Percentiles rank a stretch among this genome's conserved stretches.
Conservation (phyloP, 2,797 vertebrate genomes). For the Paratrypauchen microcephalus region DNA sequence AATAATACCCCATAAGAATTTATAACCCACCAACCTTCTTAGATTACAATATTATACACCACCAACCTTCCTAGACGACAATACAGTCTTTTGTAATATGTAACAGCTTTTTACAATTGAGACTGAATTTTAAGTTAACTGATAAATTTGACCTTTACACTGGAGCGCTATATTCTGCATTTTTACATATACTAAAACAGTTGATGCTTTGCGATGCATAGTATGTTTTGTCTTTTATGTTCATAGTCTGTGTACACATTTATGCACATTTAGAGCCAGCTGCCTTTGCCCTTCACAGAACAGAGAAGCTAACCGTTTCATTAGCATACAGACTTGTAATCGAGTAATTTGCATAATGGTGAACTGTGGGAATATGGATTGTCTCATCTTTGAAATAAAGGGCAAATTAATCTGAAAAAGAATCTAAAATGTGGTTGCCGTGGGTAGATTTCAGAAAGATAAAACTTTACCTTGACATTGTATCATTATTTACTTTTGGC, state of each 20-base stretch:
- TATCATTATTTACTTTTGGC: not conserved
- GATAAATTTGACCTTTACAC: slow-evolving; percentile 12
- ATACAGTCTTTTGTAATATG: not conserved
- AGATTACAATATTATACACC: not conserved
- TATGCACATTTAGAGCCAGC: slow-evolving; percentile 8
- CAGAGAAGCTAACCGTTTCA: slow-evolving; percentile 28
- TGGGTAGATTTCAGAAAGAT: not conserved
- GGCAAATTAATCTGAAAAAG: slow-evolving; percentile 8
- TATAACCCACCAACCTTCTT: not conserved
- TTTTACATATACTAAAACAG: slow-evolving; percentile 8
- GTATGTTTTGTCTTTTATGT: slow-evolving; percentile 9
- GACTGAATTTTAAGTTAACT: slow-evolving; percentile 7
- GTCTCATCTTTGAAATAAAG: slow-evolving; percentile 15
- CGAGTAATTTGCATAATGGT: slow-evolving; percentile 36
- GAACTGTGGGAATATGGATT: slow-evolving; percentile 14
- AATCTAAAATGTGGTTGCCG: slow-evolving; percentile 8
- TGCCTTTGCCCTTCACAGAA: slow-evolving; percentile 47
- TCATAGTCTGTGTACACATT: not conserved
- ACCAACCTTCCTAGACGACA: not conserved
- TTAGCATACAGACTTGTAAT: slow-evolving; percentile 38
- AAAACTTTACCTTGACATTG: slow-evolving; percentile 21
- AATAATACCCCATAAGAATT: not conserved
- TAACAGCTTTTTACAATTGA: not conserved
- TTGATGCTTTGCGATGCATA: not conserved
- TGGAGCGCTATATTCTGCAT: not conserved